Evolutionary conservation across 23 tunicate species (phyloP), one percentile per base, ranked within the genome.

Genomic region (Oikopleura dioica): DNA sequence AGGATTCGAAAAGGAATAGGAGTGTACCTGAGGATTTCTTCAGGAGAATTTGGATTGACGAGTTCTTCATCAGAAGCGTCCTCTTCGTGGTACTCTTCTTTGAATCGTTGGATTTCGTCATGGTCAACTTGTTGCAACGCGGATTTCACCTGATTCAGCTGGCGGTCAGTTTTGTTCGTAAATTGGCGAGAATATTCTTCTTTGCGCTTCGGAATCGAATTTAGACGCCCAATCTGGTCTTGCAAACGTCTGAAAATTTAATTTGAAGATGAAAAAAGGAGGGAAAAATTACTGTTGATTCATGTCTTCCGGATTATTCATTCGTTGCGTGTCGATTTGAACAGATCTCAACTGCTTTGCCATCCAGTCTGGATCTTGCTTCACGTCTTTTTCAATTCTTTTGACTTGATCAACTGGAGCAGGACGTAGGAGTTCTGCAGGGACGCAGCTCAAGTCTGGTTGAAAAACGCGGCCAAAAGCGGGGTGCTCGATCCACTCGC

Each of bases 71-170:
- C 55, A 21, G 16, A 9, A 9, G 21, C 16, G 21, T 44, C 55
- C 55, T 44, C 55, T 21, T 44, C 55, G 55, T 44, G 55, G 21
- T 44, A 21, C 21, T 44, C 55, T 44, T 44, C 55, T 21, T 44
- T 44, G 55, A 44, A 44, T 44, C 55, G 55, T 44, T 44, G 55
- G 21, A 44, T 78, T 69, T 84, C 97, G 78, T 91, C 97, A 44
- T 44, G 55, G 55, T 44, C 55, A 9, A 44, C 55, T 21, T 44
- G 55, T 44, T 44, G 55, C 16, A 44, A 21, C 16, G 55, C 55
- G 21, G 55, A 44, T 21, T 44, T 44, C 55, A 44, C 55, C 55
- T 44, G 55, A 44, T 44, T 44, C 55, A 44, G 21, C 55, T 44
- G 55, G 55, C 55, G 55, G 55, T 44, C 55, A 44, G 21, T 21